A percentile compares a stretch with the other conserved stretches of the same genome.
phyloP scores from a whole-genome alignment of 2,797 vertebrate species.

The Netta rufina region DNA sequence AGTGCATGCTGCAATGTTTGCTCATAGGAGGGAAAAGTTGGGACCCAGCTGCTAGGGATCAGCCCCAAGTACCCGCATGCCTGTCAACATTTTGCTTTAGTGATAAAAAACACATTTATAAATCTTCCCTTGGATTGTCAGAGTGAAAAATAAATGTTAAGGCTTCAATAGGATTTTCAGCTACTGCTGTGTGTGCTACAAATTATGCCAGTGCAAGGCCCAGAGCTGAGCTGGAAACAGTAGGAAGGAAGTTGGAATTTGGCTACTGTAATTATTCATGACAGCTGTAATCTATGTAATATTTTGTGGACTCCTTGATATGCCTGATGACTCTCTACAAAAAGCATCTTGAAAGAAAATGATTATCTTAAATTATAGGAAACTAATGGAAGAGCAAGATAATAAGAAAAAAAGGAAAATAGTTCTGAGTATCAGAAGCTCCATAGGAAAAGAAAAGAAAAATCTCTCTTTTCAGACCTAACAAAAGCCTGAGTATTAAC shows the following conservation, averaged over 20 bases:
- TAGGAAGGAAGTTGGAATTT: neutral
- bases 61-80: rapidly evolving
- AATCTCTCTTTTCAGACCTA: neutral
- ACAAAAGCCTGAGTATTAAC: neutral
- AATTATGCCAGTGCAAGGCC: neutral
- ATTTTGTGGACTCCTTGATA: neutral
- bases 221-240: neutral
- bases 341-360: neutral
- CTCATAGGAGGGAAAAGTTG: rapidly evolving
- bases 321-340: neutral
- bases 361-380: neutral
- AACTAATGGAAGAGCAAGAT: neutral
- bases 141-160: neutral
- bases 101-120: neutral
- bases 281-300: neutral
- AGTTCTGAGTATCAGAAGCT: neutral
- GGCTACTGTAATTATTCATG: neutral
- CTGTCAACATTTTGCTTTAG: neutral
- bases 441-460: neutral
- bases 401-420: neutral
- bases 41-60: neutral
- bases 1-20: neutral
- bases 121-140: neutral
- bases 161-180: neutral
- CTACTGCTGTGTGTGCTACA: neutral